Evolutionary conservation across 2,888 invertebrate genomes (phyloP), one percentile per base, ranked within the genome.

Genomic region (Lithophane leautieri): DNA sequence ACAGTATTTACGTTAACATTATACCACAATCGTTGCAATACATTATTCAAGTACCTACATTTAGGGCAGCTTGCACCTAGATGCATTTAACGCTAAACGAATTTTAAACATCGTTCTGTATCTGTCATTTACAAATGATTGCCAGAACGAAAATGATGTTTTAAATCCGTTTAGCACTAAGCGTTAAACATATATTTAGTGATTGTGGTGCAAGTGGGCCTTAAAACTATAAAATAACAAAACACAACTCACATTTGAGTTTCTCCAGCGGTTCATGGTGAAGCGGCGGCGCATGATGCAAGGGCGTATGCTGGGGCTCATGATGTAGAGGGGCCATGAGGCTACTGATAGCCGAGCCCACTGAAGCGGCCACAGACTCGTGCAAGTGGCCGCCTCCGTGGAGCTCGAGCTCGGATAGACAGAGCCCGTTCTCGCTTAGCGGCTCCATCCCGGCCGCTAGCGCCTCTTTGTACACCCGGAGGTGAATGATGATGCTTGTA

Each of bases 231-330:
- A 1, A 50, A 61, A 62, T 54, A 79, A 73, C 61, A 70, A 66
- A 44, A 82, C 89, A 84, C 86, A 88, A 97, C 98, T 98, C 96
- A 98, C 98, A 97, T 97, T 98, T 98, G 78, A 98, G 97, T 93
- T 98, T 98, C 96, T 98, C 98, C 80, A 98, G 92, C 12, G 98
- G 98, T 91, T 98, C 98, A 86, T 98, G 98, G 34, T 97, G 96
- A 22, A 97, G 96, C 0, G 97, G 97, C 68, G 97, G 97, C 82
- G 97, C 97, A 72, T 94, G 95, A 79, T 95, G 95, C 47, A 97
- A 94, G 74, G 97, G 97, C 70, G 97, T 94, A 86, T 97, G 97
- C 88, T 97, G 97, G 0, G 95, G 93, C 93, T 97, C 94, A 89
- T 97, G 97, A 89, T 97, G 94, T 87, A 97, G 84, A 6, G 96